Conservation (phyloP, 2,113 vertebrate genomes). For the Hirundichthys speculiger region DNA sequence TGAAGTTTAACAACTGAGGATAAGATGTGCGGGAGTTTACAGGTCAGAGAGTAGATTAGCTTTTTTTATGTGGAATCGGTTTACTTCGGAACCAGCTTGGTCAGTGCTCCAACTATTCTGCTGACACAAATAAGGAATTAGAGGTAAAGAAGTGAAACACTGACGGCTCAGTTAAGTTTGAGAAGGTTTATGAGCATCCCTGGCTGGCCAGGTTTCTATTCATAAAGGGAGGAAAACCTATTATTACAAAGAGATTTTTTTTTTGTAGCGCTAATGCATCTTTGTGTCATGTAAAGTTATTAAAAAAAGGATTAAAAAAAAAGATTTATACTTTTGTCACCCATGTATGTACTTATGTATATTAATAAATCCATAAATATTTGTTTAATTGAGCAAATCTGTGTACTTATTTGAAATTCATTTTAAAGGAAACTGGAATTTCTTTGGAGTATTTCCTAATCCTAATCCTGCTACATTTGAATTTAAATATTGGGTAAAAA, state of each 20-base stretch:
- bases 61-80: conserved; percentile 22
- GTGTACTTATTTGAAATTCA: conserved; percentile 10
- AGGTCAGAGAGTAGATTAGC: conserved; percentile 8
- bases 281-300: conserved; percentile 62
- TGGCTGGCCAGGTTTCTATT: conserved; percentile 81
- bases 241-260: conserved; percentile 26
- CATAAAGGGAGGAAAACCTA: conserved; percentile 39
- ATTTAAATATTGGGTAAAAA: no score
- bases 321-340: conserved; percentile 63
- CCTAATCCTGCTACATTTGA: no score
- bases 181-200: conserved; percentile 55
- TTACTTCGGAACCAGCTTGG: conserved; percentile 6
- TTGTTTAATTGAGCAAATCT: conserved; percentile 54
- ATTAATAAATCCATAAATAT: conserved; percentile 74
- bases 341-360: conserved; percentile 58
- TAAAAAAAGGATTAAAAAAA: conserved; percentile 51
- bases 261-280: conserved; percentile 19
- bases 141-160: conserved; percentile 16
- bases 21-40: no score
- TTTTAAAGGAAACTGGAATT: neutral
- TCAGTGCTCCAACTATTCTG: conserved; percentile 3
- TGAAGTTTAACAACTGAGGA: conserved; percentile 16
- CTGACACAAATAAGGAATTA: conserved; percentile 29
- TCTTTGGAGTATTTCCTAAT: no score
- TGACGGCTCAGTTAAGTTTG: conserved; percentile 29